These are phyloP conservation scores for Plemyria rubiginata DNA, from an alignment of 2,888 invertebrate species.

Conservation along the genomic window DNA sequence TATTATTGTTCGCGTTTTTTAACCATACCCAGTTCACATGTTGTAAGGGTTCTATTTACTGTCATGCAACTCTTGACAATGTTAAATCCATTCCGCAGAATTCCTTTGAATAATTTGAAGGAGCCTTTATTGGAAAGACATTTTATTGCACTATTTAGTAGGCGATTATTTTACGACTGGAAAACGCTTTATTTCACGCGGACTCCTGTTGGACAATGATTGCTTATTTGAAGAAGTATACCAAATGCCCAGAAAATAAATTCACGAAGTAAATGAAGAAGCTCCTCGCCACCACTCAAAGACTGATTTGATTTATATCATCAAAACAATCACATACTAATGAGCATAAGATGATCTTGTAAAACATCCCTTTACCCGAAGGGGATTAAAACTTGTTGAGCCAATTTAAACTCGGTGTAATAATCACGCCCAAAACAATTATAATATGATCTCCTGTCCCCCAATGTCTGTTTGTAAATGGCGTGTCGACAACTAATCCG, in stretches of 20 bases:
- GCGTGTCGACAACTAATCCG: slow-evolving; percentile 62
- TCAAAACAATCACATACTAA: slow-evolving; percentile 47
- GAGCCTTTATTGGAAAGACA: not conserved
- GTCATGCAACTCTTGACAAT: slow-evolving; percentile 9
- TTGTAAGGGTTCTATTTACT: slow-evolving; percentile 9
- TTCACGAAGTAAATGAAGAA: not conserved
- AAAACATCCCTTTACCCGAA: slow-evolving; percentile 56
- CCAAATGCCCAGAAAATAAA: not conserved
- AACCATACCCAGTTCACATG: slow-evolving; percentile 36
- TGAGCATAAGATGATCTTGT: slow-evolving; percentile 51
- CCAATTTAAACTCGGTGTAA: slow-evolving; percentile 72
- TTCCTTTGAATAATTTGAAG: slow-evolving; percentile 5
- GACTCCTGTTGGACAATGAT: not conserved
- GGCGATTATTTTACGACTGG: not conserved
- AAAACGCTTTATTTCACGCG: not conserved
- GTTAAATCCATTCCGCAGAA: slow-evolving; percentile 7
- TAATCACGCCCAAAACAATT: slow-evolving; percentile 77
- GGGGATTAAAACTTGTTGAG: slow-evolving; percentile 75
- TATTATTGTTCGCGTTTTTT: slow-evolving; percentile 28
- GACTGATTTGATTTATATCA: slow-evolving; percentile 40
- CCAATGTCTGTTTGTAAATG: slow-evolving; percentile 66
- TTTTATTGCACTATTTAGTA: slow-evolving; percentile 3
- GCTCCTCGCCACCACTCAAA: not conserved
- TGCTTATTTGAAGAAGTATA: not conserved
- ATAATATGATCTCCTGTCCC: slow-evolving; percentile 68